phyloP scores from a whole-genome alignment of 2,888 invertebrate species.

The Agrochola lychnidis region DNA sequence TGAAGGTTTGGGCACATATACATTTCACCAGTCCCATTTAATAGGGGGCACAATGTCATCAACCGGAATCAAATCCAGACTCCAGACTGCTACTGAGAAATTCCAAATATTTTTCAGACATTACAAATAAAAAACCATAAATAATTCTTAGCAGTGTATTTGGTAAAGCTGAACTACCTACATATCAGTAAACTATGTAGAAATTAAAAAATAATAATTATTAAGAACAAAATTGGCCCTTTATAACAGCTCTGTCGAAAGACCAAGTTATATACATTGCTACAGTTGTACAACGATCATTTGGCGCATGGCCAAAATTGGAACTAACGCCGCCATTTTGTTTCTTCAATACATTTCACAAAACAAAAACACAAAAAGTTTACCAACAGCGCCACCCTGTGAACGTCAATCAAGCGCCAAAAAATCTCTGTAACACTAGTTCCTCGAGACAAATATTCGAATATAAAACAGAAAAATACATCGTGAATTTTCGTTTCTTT shows the following conservation, averaged over 20 bases:
- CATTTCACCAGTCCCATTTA: too few relatives aligned
- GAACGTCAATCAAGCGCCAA: neutral
- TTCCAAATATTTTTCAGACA: neutral
- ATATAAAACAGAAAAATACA: neutral
- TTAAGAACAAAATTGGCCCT: constrained; percentile 45
- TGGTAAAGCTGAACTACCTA: constrained; percentile 67
- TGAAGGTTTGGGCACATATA: too few relatives aligned
- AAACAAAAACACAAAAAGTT: neutral
- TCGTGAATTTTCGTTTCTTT: neutral
- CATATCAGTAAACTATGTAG: constrained; percentile 47
- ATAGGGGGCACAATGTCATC: too few relatives aligned
- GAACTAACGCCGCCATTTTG: neutral
- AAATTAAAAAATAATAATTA: constrained; percentile 52
- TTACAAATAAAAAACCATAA: constrained; percentile 37
- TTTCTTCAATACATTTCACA: neutral
- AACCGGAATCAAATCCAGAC: neutral
- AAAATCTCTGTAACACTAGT: neutral
- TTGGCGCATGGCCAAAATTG: neutral
- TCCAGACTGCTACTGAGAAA: too few relatives aligned
- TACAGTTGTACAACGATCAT: neutral
- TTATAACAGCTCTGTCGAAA: constrained; percentile 12
- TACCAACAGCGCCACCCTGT: neutral
- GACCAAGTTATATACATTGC: constrained; percentile 15
- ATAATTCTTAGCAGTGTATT: constrained; percentile 60
- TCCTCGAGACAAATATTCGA: constrained; percentile 32